These are phyloP conservation scores for Ophioderma brevispina DNA, from an alignment of 35 echinoderm and acorn worm genomes.

Conservation along the genomic window DNA sequence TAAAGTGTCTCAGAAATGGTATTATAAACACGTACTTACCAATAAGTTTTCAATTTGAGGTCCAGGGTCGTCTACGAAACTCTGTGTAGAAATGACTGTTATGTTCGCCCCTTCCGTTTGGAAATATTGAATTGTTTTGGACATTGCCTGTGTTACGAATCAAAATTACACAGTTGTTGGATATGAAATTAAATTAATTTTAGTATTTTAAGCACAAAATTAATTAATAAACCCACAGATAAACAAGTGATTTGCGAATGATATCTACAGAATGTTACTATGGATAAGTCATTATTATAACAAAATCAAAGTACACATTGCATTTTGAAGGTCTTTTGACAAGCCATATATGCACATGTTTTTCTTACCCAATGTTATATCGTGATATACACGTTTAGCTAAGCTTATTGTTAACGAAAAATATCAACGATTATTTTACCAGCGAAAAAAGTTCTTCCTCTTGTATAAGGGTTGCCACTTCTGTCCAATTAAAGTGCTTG, in stretches of 20 bases:
- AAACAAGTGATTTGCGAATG: not conserved
- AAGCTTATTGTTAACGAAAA: not conserved
- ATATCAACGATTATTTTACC: conserved; percentile 31
- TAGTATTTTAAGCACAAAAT: no score
- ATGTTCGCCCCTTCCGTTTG: conserved; percentile 62
- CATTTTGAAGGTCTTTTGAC: not conserved
- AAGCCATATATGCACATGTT: not conserved
- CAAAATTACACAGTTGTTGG: no score
- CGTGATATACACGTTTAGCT: not conserved
- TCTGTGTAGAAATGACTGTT: conserved; percentile 53
- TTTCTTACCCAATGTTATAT: not conserved
- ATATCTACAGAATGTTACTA: not conserved
- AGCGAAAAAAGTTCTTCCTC: conserved; percentile 92
- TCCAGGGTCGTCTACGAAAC: conserved; percentile 75
- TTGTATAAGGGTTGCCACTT: conserved; percentile 81
- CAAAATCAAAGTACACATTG: not conserved
- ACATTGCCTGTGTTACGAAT: conserved; percentile 64
- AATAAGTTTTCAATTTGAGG: conserved; percentile 71
- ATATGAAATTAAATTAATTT: no score
- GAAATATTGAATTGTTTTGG: conserved; percentile 64
- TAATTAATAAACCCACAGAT: not conserved
- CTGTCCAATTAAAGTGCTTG: conserved; percentile 81
- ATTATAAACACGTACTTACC: conserved; percentile 27
- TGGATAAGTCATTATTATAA: not conserved
- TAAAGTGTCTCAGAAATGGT: not conserved